Evolutionary conservation across 2,113 vertebrate species (phyloP).

Genomic region (Hipposideros armiger): DNA sequence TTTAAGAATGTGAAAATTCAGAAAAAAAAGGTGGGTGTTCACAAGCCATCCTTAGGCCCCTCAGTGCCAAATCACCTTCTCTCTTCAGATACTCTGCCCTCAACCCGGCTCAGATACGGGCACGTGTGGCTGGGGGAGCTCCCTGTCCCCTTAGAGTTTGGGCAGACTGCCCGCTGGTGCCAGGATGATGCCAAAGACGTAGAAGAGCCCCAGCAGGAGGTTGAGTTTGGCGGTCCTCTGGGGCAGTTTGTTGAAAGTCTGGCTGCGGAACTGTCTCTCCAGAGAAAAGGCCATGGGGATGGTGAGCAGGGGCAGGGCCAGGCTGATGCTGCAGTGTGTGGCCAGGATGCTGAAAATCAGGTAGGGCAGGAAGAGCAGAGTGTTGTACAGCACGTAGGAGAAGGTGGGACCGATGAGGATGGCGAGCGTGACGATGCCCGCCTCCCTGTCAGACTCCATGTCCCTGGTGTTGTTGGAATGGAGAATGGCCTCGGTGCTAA

Average conservation of each 20-base stretch:
- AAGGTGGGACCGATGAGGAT: slow-evolving; percentile 96
- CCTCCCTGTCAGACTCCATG: slow-evolving; percentile 96
- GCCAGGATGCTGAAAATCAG: slow-evolving; percentile 96
- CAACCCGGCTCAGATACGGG: not conserved
- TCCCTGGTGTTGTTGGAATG: slow-evolving; percentile 99
- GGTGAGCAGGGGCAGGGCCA: slow-evolving; percentile 96
- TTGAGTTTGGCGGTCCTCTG: slow-evolving; percentile 98
- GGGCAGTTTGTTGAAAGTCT: slow-evolving; percentile 94
- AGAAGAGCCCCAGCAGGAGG: slow-evolving; percentile 96
- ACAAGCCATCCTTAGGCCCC: not conserved
- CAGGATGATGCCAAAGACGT: slow-evolving; percentile 95
- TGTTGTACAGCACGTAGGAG: slow-evolving; percentile 95
- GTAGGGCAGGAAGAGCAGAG: slow-evolving; percentile 96
- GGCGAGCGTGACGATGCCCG: slow-evolving; percentile 97
- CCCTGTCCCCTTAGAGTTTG: slow-evolving; percentile 85
- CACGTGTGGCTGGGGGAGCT: not conserved
- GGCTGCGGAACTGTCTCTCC: slow-evolving; percentile 96
- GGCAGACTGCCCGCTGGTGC: slow-evolving; percentile 94
- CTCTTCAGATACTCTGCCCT: not conserved
- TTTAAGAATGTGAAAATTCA: not conserved
- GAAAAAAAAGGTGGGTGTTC: not conserved
- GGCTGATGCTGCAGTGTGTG: slow-evolving; percentile 96
- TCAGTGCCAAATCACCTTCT: not conserved
- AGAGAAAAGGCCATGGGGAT: slow-evolving; percentile 97
- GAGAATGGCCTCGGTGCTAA: slow-evolving; percentile 98